These are phyloP conservation scores for Aphelenchoides bicaudatus DNA, from an alignment of 2,888 invertebrate species.

Conservation along the genomic window DNA sequence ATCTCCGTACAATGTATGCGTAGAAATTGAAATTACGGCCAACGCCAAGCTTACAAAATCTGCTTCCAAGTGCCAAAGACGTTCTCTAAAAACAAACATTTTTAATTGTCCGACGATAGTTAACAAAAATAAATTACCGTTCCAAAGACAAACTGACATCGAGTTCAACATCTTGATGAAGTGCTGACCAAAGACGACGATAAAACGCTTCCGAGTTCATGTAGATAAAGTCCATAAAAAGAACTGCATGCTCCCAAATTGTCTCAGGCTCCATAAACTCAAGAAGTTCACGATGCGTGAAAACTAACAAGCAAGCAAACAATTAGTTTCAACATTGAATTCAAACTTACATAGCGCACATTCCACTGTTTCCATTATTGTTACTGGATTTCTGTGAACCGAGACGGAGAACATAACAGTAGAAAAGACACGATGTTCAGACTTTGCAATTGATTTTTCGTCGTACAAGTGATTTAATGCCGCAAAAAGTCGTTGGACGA, in stretches of 20 bases:
- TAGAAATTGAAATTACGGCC: constrained; percentile 27
- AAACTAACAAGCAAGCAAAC: too few species aligned
- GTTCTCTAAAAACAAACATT: constrained; percentile 24
- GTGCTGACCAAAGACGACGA: constrained; percentile 5
- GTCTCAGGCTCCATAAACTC: constrained; percentile 18
- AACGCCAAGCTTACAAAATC: constrained; percentile 28
- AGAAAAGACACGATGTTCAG: constrained; percentile 61
- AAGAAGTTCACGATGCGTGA: too few species aligned
- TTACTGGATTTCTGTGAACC: constrained; percentile 24
- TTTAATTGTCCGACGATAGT: neutral
- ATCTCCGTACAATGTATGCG: constrained; percentile 7
- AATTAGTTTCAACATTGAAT: neutral
- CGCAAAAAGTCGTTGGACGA: neutral
- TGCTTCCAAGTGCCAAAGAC: constrained; percentile 28
- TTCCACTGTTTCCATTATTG: constrained; percentile 28
- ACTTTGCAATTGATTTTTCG: constrained; percentile 61
- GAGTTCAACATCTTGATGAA: neutral
- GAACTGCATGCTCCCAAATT: constrained; percentile 33
- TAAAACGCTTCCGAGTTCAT: constrained; percentile 30
- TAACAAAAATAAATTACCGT: neutral
- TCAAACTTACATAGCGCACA: constrained; percentile 22
- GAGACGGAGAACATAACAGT: constrained; percentile 22
- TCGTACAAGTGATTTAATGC: constrained; percentile 61
- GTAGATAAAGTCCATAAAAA: constrained; percentile 31
- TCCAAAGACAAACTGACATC: neutral